Conservation (phyloP, 2,797 vertebrate genomes). For the Calcarius lapponicus region DNA sequence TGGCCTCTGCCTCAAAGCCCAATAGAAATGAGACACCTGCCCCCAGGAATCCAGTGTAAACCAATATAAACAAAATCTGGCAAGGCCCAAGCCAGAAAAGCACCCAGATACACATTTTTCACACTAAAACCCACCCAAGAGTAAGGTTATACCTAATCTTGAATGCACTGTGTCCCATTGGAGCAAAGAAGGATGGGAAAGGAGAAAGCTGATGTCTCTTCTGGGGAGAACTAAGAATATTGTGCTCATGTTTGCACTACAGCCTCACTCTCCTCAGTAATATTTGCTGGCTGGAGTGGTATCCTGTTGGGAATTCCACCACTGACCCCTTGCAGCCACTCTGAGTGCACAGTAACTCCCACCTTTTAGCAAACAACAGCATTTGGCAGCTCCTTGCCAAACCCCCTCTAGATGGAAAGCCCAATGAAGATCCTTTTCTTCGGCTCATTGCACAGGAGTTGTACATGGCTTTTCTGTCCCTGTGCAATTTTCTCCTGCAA, state of each 20-base stretch:
- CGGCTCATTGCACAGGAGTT: slow-evolving; percentile 31
- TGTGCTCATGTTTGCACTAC: neutral
- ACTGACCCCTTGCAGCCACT: neutral
- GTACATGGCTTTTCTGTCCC: neutral
- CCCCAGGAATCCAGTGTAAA: neutral
- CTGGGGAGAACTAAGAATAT: neutral
- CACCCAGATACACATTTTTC: neutral
- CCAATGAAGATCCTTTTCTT: slow-evolving; percentile 10
- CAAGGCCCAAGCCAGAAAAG: neutral
- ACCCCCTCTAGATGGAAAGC: neutral
- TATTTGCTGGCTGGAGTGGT: neutral
- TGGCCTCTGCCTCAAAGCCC: slow-evolving; percentile 4
- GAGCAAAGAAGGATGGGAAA: neutral
- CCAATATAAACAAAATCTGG: neutral
- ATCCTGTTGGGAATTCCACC: neutral
- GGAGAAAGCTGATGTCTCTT: neutral
- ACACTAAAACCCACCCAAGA: neutral
- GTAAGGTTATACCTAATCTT: neutral
- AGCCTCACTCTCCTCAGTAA: neutral
- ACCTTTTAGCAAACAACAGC: neutral
- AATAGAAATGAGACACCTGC: neutral
- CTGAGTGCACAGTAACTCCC: neutral
- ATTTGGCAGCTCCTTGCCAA: slow-evolving; percentile 9
- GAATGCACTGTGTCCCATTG: neutral
- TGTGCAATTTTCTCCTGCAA: slow-evolving; percentile 16